Conservation (phyloP, 2,797 vertebrate genomes). For the Nyctalus aviator region DNA sequence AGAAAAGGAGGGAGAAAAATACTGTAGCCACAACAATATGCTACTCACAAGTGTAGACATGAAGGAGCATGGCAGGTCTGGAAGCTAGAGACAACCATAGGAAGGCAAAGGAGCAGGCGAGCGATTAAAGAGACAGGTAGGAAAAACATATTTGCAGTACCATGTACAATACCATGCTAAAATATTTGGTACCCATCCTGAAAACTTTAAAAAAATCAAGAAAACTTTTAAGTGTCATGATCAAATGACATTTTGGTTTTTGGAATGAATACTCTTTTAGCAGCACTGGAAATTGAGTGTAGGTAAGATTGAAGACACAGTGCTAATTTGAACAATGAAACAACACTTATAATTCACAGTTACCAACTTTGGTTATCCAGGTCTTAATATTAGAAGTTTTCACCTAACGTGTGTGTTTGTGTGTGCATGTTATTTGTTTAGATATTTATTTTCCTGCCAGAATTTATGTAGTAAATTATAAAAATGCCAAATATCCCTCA, state of each 20-base stretch:
- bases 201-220: neutral
- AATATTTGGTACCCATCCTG: conserved; percentile 25
- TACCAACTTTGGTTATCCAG: neutral
- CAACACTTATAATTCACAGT: neutral
- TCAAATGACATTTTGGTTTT: neutral
- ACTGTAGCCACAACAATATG: too few relatives aligned
- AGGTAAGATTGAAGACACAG: neutral
- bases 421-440: neutral
- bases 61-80: neutral
- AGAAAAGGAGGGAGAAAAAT: neutral
- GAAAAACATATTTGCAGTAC: neutral
- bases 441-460: conserved; percentile 43
- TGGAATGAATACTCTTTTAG: neutral
- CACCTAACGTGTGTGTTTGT: neutral
- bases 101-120: neutral
- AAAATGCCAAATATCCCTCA: neutral
- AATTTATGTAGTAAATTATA: neutral
- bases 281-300: neutral
- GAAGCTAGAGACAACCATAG: neutral
- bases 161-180: neutral
- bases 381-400: neutral
- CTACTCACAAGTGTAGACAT: neutral
- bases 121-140: neutral
- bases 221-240: neutral
- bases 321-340: neutral